phyloP scores from a whole-genome alignment of 2,113 vertebrate genomes.

The Megaceryle maxima region DNA sequence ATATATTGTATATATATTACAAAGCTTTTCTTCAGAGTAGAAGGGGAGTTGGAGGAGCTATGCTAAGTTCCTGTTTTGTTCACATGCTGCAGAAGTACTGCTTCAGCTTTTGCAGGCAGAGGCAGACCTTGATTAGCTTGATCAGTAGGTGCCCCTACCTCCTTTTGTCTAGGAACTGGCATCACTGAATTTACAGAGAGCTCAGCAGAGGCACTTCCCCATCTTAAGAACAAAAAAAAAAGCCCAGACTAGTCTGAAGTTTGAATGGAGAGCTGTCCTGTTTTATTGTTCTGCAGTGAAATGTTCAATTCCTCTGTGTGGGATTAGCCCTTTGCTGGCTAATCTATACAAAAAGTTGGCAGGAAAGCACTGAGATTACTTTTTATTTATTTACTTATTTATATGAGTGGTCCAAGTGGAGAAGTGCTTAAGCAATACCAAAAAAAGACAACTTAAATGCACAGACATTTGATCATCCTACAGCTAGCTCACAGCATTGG shows the following conservation, averaged over 20 bases:
- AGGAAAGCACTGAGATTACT: not conserved
- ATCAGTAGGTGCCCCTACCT: not conserved
- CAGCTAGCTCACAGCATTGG: slow-evolving; percentile 31
- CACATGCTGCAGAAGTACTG: not conserved
- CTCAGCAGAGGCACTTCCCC: not conserved
- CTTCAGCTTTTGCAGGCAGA: not conserved
- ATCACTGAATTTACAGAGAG: not conserved
- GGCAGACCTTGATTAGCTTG: not conserved
- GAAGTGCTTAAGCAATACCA: slow-evolving; percentile 54
- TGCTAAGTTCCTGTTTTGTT: not conserved
- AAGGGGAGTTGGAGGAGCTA: not conserved
- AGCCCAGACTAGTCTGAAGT: not conserved
- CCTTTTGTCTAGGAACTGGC: not conserved
- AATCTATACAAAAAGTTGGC: slow-evolving; percentile 41
- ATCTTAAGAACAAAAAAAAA: not conserved
- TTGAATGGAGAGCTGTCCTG: not conserved
- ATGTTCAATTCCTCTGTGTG: slow-evolving; percentile 8
- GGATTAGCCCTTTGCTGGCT: not conserved
- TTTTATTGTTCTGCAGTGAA: not conserved
- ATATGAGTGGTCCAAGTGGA: slow-evolving; percentile 19
- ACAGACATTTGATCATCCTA: slow-evolving; percentile 56
- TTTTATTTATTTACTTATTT: slow-evolving; percentile 54
- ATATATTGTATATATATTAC: not conserved
- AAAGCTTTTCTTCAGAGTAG: not conserved
- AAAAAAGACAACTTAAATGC: slow-evolving; percentile 60